These are phyloP conservation scores for Siniperca obscura DNA, from an alignment of 2,797 vertebrate genomes.

Conservation along the genomic window DNA sequence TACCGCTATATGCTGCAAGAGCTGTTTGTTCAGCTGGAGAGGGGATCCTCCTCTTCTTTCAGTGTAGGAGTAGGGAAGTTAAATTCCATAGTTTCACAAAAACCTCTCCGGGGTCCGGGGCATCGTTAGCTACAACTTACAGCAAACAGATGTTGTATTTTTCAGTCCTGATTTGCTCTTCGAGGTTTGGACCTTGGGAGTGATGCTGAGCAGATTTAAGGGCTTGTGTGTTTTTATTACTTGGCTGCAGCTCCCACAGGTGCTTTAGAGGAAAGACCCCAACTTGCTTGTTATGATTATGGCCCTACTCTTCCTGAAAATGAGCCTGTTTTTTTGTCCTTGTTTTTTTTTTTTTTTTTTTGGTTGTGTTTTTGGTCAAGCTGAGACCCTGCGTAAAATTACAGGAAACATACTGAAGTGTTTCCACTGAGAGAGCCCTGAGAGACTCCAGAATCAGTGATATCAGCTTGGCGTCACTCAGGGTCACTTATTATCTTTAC, in stretches of 20 bases:
- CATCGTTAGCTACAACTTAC: constrained; percentile 40
- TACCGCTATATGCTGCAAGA: constrained; percentile 35
- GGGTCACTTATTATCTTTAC: constrained; percentile 68
- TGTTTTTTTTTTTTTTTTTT: constrained; percentile 15
- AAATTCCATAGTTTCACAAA: constrained; percentile 50
- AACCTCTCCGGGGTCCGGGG: constrained; percentile 44
- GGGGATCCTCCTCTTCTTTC: constrained; percentile 63
- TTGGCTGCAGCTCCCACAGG: constrained; percentile 77
- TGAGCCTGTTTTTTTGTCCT: constrained; percentile 14
- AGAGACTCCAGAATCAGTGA: constrained; percentile 51
- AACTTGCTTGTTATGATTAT: constrained; percentile 72
- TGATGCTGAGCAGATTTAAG: constrained; percentile 75
- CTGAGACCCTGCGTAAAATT: constrained; percentile 50
- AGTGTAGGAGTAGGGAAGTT: constrained; percentile 41
- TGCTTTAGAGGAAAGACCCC: constrained; percentile 67
- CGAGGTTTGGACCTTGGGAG: constrained; percentile 49
- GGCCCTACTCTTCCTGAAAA: constrained; percentile 61
- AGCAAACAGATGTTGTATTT: constrained; percentile 71
- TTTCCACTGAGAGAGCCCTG: constrained; percentile 55
- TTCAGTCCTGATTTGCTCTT: constrained; percentile 57
- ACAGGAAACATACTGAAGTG: constrained; percentile 65
- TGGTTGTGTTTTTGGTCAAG: constrained; percentile 42
- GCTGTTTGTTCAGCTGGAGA: constrained; percentile 83
- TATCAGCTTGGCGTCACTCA: constrained; percentile 47
- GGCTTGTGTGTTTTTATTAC: constrained; percentile 79